These are phyloP conservation scores for Zosterops japonicus DNA, from an alignment of 2,113 vertebrate genomes.

Conservation along the genomic window DNA sequence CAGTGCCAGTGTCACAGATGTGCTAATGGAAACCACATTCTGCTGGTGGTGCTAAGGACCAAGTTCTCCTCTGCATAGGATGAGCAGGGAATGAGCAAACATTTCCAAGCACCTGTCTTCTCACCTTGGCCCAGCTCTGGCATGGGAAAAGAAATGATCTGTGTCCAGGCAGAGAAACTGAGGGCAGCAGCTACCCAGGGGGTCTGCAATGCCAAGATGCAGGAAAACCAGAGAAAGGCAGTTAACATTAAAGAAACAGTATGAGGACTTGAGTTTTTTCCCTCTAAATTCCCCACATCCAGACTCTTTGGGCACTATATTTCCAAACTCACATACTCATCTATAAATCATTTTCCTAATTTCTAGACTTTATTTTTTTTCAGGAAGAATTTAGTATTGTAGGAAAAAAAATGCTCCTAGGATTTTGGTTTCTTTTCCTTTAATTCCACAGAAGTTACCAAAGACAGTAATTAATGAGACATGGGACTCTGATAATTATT, in stretches of 20 bases:
- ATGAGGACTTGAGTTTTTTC: background rate
- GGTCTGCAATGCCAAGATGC: background rate
- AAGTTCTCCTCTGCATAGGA: background rate
- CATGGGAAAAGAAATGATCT: background rate
- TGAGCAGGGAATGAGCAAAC: background rate
- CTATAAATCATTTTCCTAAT: background rate
- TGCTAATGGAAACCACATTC: background rate
- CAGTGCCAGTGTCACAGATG: background rate
- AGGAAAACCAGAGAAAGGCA: background rate
- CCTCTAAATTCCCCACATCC: background rate
- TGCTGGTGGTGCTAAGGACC: background rate
- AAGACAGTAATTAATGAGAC: background rate
- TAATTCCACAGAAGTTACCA: background rate
- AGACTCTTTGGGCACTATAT: background rate
- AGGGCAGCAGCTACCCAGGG: background rate
- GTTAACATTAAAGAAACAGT: background rate
- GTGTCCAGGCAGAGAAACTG: background rate
- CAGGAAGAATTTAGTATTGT: background rate
- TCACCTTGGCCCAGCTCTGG: background rate
- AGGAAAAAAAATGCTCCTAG: accelerated
- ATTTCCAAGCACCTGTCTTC: background rate
- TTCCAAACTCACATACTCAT: background rate
- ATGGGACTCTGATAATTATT: background rate
- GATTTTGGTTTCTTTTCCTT: background rate
- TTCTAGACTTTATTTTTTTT: background rate